Conservation (phyloP, 2,797 vertebrate species). For the Linurgus olivaceus region DNA sequence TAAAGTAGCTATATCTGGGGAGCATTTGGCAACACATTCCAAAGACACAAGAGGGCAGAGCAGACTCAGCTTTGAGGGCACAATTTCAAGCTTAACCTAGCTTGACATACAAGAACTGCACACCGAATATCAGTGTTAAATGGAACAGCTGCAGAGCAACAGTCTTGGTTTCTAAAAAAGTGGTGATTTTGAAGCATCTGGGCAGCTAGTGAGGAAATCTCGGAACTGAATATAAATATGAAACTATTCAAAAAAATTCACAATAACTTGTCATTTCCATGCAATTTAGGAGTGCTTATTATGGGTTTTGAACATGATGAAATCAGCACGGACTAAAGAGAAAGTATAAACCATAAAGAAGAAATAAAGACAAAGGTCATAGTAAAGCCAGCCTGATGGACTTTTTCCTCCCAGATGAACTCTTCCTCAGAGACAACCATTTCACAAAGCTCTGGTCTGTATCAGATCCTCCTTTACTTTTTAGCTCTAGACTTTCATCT, state of each 20-base stretch:
- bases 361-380: background rate
- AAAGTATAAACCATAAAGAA: background rate
- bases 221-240: background rate
- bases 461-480: background rate
- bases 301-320: background rate
- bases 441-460: background rate
- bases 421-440: background rate
- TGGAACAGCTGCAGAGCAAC: background rate
- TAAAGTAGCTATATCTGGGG: background rate
- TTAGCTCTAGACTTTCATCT: background rate
- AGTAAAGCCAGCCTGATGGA: background rate
- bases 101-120: background rate
- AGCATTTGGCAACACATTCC: background rate
- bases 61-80: background rate
- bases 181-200: background rate
- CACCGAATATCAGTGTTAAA: background rate
- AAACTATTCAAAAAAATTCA: background rate
- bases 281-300: background rate
- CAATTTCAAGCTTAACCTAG: background rate
- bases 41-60: slow-evolving; percentile 62
- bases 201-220: background rate
- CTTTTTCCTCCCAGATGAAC: background rate
- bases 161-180: background rate
- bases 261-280: background rate
- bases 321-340: background rate